Percentiles rank a stretch among this genome's conserved stretches.
These are phyloP conservation scores for Crotalus helleri DNA, from an alignment of 2,113 vertebrate species.

Conservation along the genomic window DNA sequence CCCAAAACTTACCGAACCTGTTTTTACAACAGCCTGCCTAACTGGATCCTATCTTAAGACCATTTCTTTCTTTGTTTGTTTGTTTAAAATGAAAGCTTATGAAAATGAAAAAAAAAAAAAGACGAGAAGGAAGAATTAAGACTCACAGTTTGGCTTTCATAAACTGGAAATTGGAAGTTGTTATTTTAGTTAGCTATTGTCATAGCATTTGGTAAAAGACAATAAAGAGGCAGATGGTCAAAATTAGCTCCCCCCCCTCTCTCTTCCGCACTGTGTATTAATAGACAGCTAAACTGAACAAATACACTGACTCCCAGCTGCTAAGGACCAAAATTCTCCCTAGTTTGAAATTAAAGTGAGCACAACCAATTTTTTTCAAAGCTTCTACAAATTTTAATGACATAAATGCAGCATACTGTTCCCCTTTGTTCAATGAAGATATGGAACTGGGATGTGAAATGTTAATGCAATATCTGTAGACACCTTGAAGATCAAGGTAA, in stretches of 20 bases:
- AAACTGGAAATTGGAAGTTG: neutral
- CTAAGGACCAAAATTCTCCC: neutral
- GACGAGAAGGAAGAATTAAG: constrained; percentile 21
- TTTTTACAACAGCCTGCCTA: constrained; percentile 57
- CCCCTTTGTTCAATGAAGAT: neutral
- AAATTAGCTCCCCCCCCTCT: neutral
- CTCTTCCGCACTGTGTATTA: neutral
- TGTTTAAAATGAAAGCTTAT: constrained; percentile 55
- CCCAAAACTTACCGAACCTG: constrained; percentile 53
- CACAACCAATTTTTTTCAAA: neutral
- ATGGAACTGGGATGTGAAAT: neutral
- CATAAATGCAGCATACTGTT: neutral
- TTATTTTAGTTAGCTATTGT: constrained; percentile 9
- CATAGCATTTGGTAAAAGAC: constrained; percentile 6
- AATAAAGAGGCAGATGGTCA: constrained; percentile 18
- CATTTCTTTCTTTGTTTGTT: constrained; percentile 15
- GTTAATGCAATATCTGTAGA: neutral
- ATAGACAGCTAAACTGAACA: constrained; percentile 17
- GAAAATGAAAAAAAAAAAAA: neutral
- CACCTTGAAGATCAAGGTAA: neutral
- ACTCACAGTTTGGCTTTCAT: constrained; percentile 1
- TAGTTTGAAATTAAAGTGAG: neutral
- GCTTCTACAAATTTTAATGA: neutral
- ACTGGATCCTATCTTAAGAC: constrained; percentile 56
- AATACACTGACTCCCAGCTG: constrained; percentile 15